Evolutionary conservation across 1,140 invertebrate species (phyloP), one percentile per base, ranked within the genome.

Genomic region (Ceratosolen fusciceps): DNA sequence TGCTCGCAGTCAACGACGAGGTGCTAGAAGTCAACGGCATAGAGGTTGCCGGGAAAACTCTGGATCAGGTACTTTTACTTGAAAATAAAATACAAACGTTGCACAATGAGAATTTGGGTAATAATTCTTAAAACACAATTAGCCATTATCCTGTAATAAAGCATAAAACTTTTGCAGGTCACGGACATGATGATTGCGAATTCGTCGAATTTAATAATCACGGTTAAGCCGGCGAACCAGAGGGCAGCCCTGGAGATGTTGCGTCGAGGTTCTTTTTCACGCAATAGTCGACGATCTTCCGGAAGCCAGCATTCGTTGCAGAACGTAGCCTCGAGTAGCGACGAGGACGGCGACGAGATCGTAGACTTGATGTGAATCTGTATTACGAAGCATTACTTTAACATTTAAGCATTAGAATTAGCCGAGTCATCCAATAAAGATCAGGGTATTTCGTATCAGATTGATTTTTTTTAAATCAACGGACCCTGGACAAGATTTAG

Each of bases 161-260:
- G n/a, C n/a, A n/a, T n/a, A n/a, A n/a, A n/a, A n/a, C n/a, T n/a
- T n/a, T 74, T 71, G 43, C 92, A 98, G 93, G 98, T 99, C 24
- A 99, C 98, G 0, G 98, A 99, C 90, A 99, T 99, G 99, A 99
- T 99, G 99, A 97, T 99, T 43, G 99, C 99, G 7, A 99, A 99
- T 91, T 98, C 97, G 82, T 98, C 97, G 29, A 99, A 99, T 92
- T 92, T 99, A 74, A 99, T 99, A 83, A 98, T 99, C 80, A 99
- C 98, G 0, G 98, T 98, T 0, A 97, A 98, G 87, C 98, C 98
- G 12, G 97, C 97, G 34, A 98, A 98, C 92, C 97, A 98, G 88
- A 92, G 96, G 79, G 93, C 94, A 29, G 92, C 94, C 39, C 91
- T 93, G 58, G 87, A 92, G 4, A 91, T 92, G 24, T 92, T 92